Base-by-base conservation (phyloP, 2,797 vertebrate genomes). In the Eurystomus glaucurus region DNA sequence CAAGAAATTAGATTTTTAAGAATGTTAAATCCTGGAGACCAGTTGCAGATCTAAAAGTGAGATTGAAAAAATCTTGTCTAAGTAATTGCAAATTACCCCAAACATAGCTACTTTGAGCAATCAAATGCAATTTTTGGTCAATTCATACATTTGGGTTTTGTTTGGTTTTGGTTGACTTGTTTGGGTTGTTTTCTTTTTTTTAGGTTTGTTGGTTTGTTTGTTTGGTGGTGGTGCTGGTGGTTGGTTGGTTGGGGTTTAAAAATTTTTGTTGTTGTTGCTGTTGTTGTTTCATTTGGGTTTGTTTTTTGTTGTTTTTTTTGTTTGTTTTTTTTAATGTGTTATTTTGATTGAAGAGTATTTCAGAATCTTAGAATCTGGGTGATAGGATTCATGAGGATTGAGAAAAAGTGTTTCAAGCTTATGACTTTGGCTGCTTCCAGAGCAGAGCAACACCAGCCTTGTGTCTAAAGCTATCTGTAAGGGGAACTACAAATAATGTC, bases 301-400 rank as follows among this genome's bases (percentile, higher is more conserved):
- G 35, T 7, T 35, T 35, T 35, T 35, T 35, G 35, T 7, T n/a
- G n/a, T n/a, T n/a, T n/a, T n/a, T n/a, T n/a, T 41, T 41, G 41
- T 41, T 41, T 41, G 9, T 37, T 25, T 50, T n/a, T 10, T 4
- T 5, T 33, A 54, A 43, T 58, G 5, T 55, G 15, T 54, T 43
- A 17, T 45, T 85, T 55, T 79, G 13, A 72, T 48, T 39, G 10
- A 79, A 65, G 79, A 35, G 4, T 21, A 10, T 69, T 95, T 85
- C 54, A 45, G 37, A 61, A 50, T 29, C 20, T 0, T 39, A 71
- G 45, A 43, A 71, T 61, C 28, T 55, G 15, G 0, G 11, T 64
- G 9, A 14, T 33, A 15, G 0, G 1, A 14, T 46, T 72, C 4
- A 0, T 10, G 11, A 88, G 11, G 61, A 70, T 33, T 13, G 54